Percentiles rank a stretch among this genome's conserved stretches.
Conservation (phyloP, 2,113 vertebrate genomes). For the Brachypteracias leptosomus region DNA sequence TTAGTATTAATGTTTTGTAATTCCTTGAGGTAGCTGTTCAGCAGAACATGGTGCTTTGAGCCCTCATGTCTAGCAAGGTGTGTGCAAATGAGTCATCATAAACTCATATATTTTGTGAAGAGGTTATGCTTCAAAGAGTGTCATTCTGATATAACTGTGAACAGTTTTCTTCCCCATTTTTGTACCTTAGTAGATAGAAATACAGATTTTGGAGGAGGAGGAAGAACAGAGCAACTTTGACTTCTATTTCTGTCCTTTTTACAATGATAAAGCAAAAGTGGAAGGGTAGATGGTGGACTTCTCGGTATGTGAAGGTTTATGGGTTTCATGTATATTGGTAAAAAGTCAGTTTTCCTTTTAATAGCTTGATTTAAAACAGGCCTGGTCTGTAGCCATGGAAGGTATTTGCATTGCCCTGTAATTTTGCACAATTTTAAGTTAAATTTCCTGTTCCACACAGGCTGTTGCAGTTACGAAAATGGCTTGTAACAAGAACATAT, state of each 20-base stretch:
- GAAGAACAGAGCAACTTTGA: neutral
- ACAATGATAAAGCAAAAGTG: neutral
- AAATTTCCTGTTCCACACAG: neutral
- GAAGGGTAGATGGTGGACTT: neutral
- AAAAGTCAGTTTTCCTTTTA: neutral
- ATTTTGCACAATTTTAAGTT: conserved; percentile 5
- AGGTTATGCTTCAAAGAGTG: neutral
- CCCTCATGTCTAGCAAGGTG: rapidly evolving
- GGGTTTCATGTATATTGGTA: neutral
- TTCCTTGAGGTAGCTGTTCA: neutral
- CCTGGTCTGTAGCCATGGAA: neutral
- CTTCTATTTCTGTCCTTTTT: neutral
- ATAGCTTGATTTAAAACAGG: neutral
- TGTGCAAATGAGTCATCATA: neutral
- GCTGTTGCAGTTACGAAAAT: neutral
- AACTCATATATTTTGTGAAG: neutral
- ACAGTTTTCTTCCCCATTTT: neutral
- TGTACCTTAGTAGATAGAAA: neutral
- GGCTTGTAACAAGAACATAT: neutral
- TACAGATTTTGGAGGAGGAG: neutral
- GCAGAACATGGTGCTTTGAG: neutral
- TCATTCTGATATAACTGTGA: neutral
- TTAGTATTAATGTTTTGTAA: neutral
- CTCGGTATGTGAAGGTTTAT: neutral
- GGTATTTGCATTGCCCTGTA: neutral